These are phyloP conservation scores for Bufotes viridis DNA, from an alignment of 2,797 vertebrate genomes.

Conservation along the genomic window DNA sequence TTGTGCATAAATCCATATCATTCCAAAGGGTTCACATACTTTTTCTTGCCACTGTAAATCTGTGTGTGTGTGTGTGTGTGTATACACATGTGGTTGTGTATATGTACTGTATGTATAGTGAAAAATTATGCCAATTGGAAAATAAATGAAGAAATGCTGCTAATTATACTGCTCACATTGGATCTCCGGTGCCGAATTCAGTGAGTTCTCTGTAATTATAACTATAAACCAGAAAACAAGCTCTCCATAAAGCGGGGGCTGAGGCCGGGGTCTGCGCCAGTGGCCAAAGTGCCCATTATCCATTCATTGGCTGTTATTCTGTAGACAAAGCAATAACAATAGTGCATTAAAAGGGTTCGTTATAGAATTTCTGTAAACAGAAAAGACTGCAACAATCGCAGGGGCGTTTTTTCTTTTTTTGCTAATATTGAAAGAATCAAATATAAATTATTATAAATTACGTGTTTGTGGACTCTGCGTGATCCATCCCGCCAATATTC, in stretches of 20 bases:
- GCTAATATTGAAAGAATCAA: constrained; percentile 26
- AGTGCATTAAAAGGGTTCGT: constrained; percentile 34
- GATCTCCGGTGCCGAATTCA: neutral
- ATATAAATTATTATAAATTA: constrained; percentile 9
- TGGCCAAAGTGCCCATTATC: constrained; percentile 32
- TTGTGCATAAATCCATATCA: too few relatives aligned
- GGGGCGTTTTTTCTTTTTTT: neutral
- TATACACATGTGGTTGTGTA: neutral
- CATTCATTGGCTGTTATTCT: constrained; percentile 2
- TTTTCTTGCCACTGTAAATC: too few relatives aligned
- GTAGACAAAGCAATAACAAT: constrained; percentile 29
- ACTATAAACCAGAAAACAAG: neutral
- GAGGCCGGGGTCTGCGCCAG: neutral
- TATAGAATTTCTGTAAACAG: constrained; percentile 27
- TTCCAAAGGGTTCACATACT: too few relatives aligned
- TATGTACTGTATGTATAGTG: neutral
- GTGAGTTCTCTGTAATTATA: constrained; percentile 29
- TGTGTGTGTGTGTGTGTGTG: neutral
- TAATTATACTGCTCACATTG: neutral
- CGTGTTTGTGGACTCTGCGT: neutral
- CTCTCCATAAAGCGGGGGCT: neutral
- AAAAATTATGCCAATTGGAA: neutral
- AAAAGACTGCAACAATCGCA: neutral
- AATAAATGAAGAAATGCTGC: neutral
- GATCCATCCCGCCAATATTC: neutral